These are phyloP conservation scores for Brachypalpus laphriformis DNA, from an alignment of 2,888 invertebrate genomes.

Conservation along the genomic window DNA sequence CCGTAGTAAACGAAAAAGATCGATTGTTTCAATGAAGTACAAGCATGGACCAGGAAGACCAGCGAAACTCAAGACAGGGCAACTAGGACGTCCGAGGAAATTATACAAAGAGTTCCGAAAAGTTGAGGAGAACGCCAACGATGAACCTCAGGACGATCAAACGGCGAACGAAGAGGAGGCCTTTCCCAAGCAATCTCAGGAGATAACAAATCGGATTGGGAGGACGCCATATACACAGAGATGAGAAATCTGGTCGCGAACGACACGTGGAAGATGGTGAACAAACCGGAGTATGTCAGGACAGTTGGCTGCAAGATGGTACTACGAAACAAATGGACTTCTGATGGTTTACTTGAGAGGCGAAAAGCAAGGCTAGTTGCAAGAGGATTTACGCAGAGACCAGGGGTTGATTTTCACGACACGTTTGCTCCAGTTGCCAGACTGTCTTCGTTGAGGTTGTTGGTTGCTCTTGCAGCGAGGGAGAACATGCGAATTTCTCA, in stretches of 20 bases:
- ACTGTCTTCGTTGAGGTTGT: constrained; percentile 49
- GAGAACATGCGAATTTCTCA: constrained; percentile 65
- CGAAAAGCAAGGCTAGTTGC: too few relatives aligned
- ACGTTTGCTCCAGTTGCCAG: constrained; percentile 32
- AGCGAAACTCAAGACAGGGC: background rate
- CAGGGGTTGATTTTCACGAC: constrained; percentile 77
- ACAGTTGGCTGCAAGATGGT: constrained; percentile 76
- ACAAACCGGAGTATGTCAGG: constrained; percentile 71
- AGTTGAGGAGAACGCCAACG: background rate
- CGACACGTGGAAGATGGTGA: constrained; percentile 74
- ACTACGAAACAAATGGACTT: constrained; percentile 75
- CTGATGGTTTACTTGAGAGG: constrained; percentile 68
- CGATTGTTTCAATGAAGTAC: too few relatives aligned
- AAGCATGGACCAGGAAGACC: too few relatives aligned
- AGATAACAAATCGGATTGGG: constrained; percentile 15
- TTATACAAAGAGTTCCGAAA: background rate
- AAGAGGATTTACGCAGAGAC: constrained; percentile 77
- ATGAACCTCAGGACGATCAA: background rate
- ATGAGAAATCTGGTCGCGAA: constrained; percentile 42
- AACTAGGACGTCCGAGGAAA: constrained; percentile 28
- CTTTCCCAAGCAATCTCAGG: background rate
- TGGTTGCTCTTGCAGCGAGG: constrained; percentile 72
- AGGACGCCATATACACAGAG: constrained; percentile 23
- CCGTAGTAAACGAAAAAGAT: too few relatives aligned
- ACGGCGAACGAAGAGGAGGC: background rate